Percentiles rank a stretch among this genome's conserved stretches.
Conservation (phyloP, 2,797 vertebrate genomes). For the Thalassophryne amazonica region DNA sequence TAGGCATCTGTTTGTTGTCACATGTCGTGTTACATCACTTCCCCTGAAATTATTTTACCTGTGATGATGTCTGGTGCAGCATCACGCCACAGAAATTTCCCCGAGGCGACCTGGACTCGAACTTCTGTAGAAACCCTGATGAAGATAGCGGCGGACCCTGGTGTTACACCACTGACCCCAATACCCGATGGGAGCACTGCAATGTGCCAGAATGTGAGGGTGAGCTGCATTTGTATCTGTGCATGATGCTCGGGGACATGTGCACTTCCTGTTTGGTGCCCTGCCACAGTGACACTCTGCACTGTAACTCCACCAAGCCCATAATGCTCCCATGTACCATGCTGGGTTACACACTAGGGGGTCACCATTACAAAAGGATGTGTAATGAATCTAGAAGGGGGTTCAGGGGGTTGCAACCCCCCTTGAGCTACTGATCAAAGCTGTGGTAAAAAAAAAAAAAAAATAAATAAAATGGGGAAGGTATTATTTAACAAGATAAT, state of each 20-base stretch:
- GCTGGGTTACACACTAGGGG: too few relatives aligned
- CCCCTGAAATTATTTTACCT: background rate
- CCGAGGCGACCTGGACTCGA: constrained; percentile 81
- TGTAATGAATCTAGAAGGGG: too few relatives aligned
- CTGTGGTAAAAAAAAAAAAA: too few relatives aligned
- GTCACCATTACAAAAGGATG: too few relatives aligned
- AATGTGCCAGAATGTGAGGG: constrained; percentile 85
- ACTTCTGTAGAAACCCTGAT: constrained; percentile 94
- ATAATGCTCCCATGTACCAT: too few relatives aligned
- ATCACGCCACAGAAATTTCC: constrained; percentile 72
- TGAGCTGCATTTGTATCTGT: constrained; percentile 27
- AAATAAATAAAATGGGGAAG: too few relatives aligned
- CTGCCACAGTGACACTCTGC: too few relatives aligned
- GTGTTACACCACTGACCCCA: constrained; percentile 88
- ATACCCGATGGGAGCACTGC: constrained; percentile 84
- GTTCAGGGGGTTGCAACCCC: too few relatives aligned
- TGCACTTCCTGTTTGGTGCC: background rate
- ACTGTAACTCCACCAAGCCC: too few relatives aligned
- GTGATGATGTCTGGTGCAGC: constrained; percentile 66
- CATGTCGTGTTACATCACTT: background rate
- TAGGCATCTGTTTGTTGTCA: constrained; percentile 48
- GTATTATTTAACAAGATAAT: too few relatives aligned
- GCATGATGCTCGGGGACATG: background rate
- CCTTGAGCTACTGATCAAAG: too few relatives aligned
- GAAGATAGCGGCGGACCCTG: constrained; percentile 82